Evolutionary conservation across 2,888 invertebrate species (phyloP).

Genomic region (Pseudeuparius sepicola): DNA sequence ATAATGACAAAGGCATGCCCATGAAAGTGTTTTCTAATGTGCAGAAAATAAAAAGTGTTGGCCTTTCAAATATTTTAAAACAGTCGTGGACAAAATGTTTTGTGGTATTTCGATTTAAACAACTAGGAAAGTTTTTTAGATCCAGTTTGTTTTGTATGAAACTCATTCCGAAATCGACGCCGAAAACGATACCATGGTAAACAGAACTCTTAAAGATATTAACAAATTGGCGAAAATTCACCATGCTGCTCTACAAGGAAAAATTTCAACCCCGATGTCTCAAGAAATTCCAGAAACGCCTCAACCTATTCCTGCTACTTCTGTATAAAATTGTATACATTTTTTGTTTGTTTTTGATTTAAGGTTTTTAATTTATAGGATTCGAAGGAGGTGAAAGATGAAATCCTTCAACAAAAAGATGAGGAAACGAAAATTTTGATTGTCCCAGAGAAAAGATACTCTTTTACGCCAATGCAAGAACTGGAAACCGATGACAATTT

Average conservation of each 20-base stretch:
- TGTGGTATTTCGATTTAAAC: too few species aligned
- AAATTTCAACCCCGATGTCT: conserved; percentile 20
- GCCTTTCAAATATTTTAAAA: too few species aligned
- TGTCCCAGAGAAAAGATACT: conserved; percentile 5
- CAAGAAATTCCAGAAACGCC: too few species aligned
- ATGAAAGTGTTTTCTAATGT: too few species aligned
- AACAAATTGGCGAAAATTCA: conserved; percentile 61
- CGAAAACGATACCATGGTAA: conserved; percentile 66
- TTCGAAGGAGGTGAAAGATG: conserved; percentile 31
- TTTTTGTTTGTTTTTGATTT: conserved; percentile 3
- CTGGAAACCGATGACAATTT: conserved; percentile 23
- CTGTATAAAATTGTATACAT: too few species aligned
- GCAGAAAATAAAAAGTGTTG: too few species aligned
- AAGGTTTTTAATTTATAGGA: conserved; percentile 20
- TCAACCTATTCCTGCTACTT: conserved; percentile 10
- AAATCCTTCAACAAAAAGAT: conserved; percentile 28
- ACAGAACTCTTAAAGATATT: conserved; percentile 55
- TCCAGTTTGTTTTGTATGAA: conserved; percentile 71
- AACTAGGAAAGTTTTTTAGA: too few species aligned
- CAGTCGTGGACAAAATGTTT: too few species aligned
- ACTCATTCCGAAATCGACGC: conserved; percentile 67
- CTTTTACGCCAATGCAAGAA: conserved; percentile 14
- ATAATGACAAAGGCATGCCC: too few species aligned
- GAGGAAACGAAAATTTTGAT: conserved; percentile 16
- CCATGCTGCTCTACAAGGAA: conserved; percentile 45